phyloP scores from a whole-genome alignment of 2,888 invertebrate genomes.

The Drepana falcataria region DNA sequence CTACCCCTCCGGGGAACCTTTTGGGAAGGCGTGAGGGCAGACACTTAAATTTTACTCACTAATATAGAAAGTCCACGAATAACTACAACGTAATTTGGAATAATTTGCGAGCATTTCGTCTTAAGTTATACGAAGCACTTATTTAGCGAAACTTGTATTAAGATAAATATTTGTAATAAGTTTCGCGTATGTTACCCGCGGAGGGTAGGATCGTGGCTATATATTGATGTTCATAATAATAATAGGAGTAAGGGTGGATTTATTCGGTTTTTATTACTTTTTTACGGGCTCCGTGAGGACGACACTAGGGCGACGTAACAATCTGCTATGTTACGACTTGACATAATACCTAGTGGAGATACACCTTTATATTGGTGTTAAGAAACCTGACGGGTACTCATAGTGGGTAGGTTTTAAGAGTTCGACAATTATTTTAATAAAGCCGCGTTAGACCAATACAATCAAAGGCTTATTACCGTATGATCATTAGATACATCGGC shows the following conservation, averaged over 20 bases:
- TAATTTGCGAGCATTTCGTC: too few relatives aligned
- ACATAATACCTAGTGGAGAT: slow-evolving; percentile 26
- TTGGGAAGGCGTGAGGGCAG: too few relatives aligned
- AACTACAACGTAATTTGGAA: too few relatives aligned
- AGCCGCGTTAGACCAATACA: too few relatives aligned
- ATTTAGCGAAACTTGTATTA: slow-evolving; percentile 1
- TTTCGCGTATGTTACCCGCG: not conserved
- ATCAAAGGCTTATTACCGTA: too few relatives aligned
- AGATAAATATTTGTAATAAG: slow-evolving; percentile 1
- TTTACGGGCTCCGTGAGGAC: slow-evolving; percentile 60
- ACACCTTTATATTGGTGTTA: slow-evolving; percentile 38
- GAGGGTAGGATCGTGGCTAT: slow-evolving; percentile 41
- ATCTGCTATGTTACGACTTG: slow-evolving; percentile 48
- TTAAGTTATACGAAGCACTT: too few relatives aligned
- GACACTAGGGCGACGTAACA: slow-evolving; percentile 41
- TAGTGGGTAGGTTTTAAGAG: not conserved
- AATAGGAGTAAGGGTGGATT: slow-evolving; percentile 60
- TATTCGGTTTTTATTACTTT: slow-evolving; percentile 76
- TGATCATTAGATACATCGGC: too few relatives aligned
- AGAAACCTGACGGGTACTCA: slow-evolving; percentile 4
- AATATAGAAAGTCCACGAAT: too few relatives aligned
- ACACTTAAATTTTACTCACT: too few relatives aligned
- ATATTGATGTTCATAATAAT: slow-evolving; percentile 72
- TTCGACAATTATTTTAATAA: too few relatives aligned
- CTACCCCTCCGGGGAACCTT: too few relatives aligned